These are phyloP conservation scores for Standfussiana lucernea DNA, from an alignment of 2,888 invertebrate genomes.

Conservation along the genomic window DNA sequence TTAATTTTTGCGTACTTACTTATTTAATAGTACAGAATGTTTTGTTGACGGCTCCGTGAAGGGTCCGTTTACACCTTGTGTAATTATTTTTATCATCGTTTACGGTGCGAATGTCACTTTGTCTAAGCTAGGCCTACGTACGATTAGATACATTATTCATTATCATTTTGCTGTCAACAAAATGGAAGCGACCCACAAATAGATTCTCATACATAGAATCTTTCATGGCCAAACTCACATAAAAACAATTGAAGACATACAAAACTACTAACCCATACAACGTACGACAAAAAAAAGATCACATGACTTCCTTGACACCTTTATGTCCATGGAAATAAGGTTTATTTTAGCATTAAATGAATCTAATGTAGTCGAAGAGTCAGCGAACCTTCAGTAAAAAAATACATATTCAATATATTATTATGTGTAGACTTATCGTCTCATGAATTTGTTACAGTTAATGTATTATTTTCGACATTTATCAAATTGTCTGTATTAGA, in stretches of 20 bases:
- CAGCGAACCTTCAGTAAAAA: conserved; percentile 57
- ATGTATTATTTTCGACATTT: conserved; percentile 38
- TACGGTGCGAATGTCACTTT: background rate
- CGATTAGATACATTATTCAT: background rate
- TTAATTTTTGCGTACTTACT: no score
- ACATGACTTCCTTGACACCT: conserved; percentile 7
- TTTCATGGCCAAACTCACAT: conserved; percentile 3
- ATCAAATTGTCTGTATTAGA: background rate
- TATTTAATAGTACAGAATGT: no score
- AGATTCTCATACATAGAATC: conserved; percentile 4
- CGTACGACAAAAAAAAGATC: conserved; percentile 33
- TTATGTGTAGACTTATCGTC: conserved; percentile 61
- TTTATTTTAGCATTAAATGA: conserved; percentile 14
- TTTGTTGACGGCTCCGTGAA: no score
- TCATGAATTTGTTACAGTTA: conserved; percentile 48
- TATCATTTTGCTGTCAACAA: background rate
- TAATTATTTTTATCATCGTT: no score
- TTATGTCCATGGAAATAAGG: background rate
- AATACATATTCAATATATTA: conserved; percentile 51
- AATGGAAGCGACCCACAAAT: conserved; percentile 1
- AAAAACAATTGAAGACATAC: conserved; percentile 61
- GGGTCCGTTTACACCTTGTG: no score
- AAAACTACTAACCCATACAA: conserved; percentile 68
- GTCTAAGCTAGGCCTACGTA: background rate
- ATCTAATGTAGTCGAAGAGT: conserved; percentile 38